phyloP scores from a whole-genome alignment of 2,888 invertebrate genomes.

The Cheilosia urbana region DNA sequence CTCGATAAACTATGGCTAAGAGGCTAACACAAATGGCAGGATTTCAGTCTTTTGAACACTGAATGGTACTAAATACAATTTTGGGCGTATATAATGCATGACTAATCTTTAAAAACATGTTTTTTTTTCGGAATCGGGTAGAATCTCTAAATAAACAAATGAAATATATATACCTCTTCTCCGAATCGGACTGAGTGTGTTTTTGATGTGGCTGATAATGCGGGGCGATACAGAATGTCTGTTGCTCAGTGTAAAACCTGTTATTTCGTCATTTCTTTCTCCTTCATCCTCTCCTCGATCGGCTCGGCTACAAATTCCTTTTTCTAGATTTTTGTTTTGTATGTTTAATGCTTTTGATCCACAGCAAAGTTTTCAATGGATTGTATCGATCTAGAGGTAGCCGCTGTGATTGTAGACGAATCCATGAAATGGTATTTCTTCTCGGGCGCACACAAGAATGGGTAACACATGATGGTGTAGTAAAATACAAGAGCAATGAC shows the following conservation, averaged over 20 bases:
- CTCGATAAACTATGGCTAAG: constrained; percentile 23
- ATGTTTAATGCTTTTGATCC: constrained; percentile 80
- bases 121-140: constrained; percentile 34
- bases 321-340: constrained; percentile 14
- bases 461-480: constrained; percentile 88
- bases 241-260: constrained; percentile 53
- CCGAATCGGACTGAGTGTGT: constrained; percentile 22
- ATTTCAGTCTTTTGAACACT: constrained; percentile 44
- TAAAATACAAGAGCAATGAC: constrained; percentile 84
- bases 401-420: constrained; percentile 82
- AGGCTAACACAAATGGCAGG: constrained; percentile 38
- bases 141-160: constrained; percentile 17
- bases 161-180: constrained; percentile 30
- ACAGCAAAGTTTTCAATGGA: constrained; percentile 83
- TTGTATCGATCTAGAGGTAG: constrained; percentile 83
- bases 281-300: constrained; percentile 7
- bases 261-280: constrained; percentile 46
- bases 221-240: constrained; percentile 14
- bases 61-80: constrained; percentile 9
- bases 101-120: constrained; percentile 26
- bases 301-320: constrained; percentile 22
- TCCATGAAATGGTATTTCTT: constrained; percentile 83
- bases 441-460: constrained; percentile 85
- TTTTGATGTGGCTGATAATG: not conserved
- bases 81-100: constrained; percentile 8